Evolutionary conservation across 2,888 invertebrate genomes (phyloP), one percentile per base, ranked within the genome.

Genomic region (Exephanes ischioxanthus): DNA sequence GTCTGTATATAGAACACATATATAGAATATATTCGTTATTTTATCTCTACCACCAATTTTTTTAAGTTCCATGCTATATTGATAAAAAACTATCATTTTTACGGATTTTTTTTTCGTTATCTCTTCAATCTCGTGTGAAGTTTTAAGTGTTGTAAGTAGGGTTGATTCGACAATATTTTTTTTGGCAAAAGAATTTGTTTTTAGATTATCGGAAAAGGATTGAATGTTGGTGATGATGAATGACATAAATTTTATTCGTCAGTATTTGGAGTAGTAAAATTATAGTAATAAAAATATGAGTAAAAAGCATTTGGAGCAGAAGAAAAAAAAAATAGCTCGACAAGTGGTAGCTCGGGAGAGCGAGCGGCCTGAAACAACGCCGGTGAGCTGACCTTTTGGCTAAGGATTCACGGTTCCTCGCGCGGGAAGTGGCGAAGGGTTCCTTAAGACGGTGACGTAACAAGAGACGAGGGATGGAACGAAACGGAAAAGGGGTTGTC

Each of bases 401-500:
- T 11, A 45, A 63, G 48, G 48, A n/a, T 71, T 63, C 33, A 22
- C 70, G 63, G 45, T 71, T 82, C 22, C 63, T 33, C 53, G 67
- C 30, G 26, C 26, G 30, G 2, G 48, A 19, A 80, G 66, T 58
- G 55, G 19, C 58, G 19, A 70, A 63, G 19, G 58, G 63, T 30
- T 71, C 45, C 48, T 71, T 67, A 66, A 75, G 70, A 37, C 53
- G 48, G 51, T 71, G 63, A 76, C 37, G 80, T 80, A 81, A 78
- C 68, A 81, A 61, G 73, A 79, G 70, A 82, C 63, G 63, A 72
- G 66, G 63, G n/a, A 58, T 19, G 73, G 63, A 51, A 73, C 70
- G 7, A 19, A 61, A 51, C 33, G 51, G 68, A 82, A 81, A 79
- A 71, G 66, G 55, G 51, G 77, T 84, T 77, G 84, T 78, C 63